A percentile compares a stretch with the other conserved stretches of the same genome.
Evolutionary conservation across 2,888 invertebrate genomes (phyloP).

Genomic region (Dorcus hopei): DNA sequence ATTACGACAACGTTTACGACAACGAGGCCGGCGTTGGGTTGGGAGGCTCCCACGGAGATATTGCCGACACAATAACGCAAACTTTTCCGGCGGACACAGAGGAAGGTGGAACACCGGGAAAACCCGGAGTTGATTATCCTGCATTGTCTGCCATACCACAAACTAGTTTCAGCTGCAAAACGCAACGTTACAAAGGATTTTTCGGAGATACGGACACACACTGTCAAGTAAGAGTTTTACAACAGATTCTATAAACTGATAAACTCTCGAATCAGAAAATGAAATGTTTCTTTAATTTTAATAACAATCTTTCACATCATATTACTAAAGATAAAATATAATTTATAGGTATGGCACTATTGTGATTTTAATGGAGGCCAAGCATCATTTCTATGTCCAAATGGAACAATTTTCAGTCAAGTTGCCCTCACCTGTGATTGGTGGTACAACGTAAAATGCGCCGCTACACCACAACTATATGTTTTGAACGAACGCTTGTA

Average conservation of each 20-base stretch:
- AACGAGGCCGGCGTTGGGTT: constrained; percentile 40
- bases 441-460: constrained; percentile 91
- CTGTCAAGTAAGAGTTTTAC: constrained; percentile 64
- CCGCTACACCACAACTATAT: constrained; percentile 78
- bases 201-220: constrained; percentile 85
- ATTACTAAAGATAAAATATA: too few species aligned
- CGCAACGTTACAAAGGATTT: constrained; percentile 85
- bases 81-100: constrained; percentile 50
- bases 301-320: too few species aligned
- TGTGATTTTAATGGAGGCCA: constrained; percentile 88
- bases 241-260: not conserved
- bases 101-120: constrained; percentile 62
- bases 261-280: too few species aligned
- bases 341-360: constrained; percentile 81
- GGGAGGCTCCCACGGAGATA: constrained; percentile 30
- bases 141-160: constrained; percentile 70
- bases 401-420: constrained; percentile 88
- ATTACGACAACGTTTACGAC: constrained; percentile 31
- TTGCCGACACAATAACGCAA: constrained; percentile 35
- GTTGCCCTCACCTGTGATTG: constrained; percentile 86
- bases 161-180: constrained; percentile 76
- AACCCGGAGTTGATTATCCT: constrained; percentile 79
- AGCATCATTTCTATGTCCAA: constrained; percentile 85
- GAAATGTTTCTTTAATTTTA: too few species aligned
- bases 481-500: constrained; percentile 85